Conservation (phyloP, 2,888 invertebrate species). For the Coelinius sp. region DNA sequence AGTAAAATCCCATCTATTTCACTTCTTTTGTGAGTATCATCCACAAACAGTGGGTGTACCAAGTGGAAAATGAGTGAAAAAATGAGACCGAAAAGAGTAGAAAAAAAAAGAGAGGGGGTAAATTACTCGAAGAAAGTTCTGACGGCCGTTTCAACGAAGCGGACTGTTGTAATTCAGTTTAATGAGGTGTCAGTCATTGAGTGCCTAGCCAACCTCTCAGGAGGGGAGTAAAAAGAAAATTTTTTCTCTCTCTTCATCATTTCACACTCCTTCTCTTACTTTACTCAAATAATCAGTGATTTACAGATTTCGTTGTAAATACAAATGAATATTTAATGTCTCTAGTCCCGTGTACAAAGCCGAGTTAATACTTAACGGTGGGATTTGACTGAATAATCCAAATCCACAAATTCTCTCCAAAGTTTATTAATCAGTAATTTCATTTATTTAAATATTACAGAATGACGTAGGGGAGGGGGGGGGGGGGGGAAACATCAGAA, state of each 20-base stretch:
- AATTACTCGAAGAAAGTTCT: conserved; percentile 14
- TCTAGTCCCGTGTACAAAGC: neutral
- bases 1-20: neutral
- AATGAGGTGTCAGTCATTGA: conserved; percentile 25
- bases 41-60: conserved; percentile 5
- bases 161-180: conserved; percentile 12
- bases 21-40: conserved; percentile 11
- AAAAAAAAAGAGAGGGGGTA: neutral
- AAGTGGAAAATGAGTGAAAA: conserved; percentile 22
- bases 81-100: neutral
- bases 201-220: neutral
- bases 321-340: neutral
- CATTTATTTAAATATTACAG: too few species aligned
- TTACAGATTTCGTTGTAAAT: neutral
- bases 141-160: conserved; percentile 8
- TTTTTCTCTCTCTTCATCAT: neutral
- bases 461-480: too few species aligned
- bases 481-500: too few species aligned
- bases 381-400: neutral
- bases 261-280: neutral
- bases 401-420: neutral
- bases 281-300: neutral
- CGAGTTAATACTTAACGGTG: neutral
- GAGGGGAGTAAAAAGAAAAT: neutral
- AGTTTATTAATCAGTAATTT: neutral